A percentile compares a stretch with the other conserved stretches of the same genome.
These are phyloP conservation scores for Drosophila nigromelanica DNA, from an alignment of 1,140 invertebrate genomes.

Conservation along the genomic window DNA sequence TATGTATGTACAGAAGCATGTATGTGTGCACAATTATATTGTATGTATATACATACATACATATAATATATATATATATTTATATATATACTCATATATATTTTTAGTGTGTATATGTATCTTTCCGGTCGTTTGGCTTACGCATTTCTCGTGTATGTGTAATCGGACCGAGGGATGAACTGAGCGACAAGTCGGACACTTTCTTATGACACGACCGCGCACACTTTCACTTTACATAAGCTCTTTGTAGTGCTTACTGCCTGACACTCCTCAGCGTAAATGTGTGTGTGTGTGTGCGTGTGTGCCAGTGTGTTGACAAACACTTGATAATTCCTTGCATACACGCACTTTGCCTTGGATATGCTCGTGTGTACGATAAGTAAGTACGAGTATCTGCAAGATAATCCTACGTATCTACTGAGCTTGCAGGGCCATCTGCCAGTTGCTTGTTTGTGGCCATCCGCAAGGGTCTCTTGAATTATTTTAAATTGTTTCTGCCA, in stretches of 20 bases:
- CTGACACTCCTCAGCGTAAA: conserved; percentile 29
- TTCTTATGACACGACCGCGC: conserved; percentile 76
- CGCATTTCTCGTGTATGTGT: conserved; percentile 71
- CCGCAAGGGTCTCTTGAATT: conserved; percentile 70
- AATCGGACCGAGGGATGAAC: conserved; percentile 11
- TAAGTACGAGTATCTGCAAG: conserved; percentile 54
- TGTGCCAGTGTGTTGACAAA: conserved; percentile 61
- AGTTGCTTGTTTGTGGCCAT: conserved; percentile 51
- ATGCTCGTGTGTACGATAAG: conserved; percentile 39
- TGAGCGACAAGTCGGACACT: conserved; percentile 44
- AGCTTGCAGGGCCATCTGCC: conserved; percentile 24
- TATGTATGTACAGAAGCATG: conserved; percentile 42
- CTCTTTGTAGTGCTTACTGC: conserved; percentile 61
- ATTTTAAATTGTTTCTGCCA: conserved; percentile 71
- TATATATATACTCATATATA: background rate
- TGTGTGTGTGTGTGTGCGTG: conserved; percentile 13
- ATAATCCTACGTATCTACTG: conserved; percentile 47
- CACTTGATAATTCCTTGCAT: conserved; percentile 80
- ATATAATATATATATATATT: background rate
- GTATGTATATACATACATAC: background rate
- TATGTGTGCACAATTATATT: background rate
- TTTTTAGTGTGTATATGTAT: conserved; percentile 7
- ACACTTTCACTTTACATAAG: conserved; percentile 81
- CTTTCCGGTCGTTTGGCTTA: conserved; percentile 77
- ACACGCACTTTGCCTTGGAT: conserved; percentile 72